These are phyloP conservation scores for Sarotherodon lohbergeri DNA, from an alignment of 2,113 vertebrate genomes.

Conservation along the genomic window DNA sequence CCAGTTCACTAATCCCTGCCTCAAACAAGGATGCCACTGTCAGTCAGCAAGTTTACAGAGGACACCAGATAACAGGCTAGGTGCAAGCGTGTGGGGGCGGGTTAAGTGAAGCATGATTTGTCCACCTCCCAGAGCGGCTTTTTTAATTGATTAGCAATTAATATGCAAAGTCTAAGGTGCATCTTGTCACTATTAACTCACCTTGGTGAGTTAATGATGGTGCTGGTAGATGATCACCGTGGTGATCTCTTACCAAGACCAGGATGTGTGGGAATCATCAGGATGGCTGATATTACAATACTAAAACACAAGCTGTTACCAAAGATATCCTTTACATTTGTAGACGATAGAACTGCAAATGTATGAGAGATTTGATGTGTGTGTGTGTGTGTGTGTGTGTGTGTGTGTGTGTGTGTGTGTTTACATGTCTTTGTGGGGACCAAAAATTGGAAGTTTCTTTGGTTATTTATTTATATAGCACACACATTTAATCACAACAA, in stretches of 20 bases:
- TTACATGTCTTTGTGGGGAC: neutral
- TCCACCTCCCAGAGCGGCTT: neutral
- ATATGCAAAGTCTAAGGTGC: neutral
- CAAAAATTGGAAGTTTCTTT: rapidly evolving
- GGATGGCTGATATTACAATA: neutral
- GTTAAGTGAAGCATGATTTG: neutral
- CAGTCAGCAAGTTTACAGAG: neutral
- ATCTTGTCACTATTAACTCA: neutral
- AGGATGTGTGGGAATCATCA: rapidly evolving
- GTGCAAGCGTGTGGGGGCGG: neutral
- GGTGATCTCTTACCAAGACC: neutral
- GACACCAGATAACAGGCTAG: neutral
- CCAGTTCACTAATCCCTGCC: neutral
- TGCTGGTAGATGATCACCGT: neutral
- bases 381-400: neutral
- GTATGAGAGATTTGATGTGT: neutral
- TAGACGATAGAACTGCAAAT: neutral
- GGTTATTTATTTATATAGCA: neutral
- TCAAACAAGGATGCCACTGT: neutral
- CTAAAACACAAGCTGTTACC: neutral
- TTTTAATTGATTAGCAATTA: neutral
- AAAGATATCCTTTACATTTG: neutral
- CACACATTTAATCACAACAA: neutral
- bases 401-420: neutral
- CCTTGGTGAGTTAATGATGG: neutral